Evolutionary conservation across 2,888 invertebrate genomes (phyloP).

Genomic region (Caenorhabditis doughertyi): DNA sequence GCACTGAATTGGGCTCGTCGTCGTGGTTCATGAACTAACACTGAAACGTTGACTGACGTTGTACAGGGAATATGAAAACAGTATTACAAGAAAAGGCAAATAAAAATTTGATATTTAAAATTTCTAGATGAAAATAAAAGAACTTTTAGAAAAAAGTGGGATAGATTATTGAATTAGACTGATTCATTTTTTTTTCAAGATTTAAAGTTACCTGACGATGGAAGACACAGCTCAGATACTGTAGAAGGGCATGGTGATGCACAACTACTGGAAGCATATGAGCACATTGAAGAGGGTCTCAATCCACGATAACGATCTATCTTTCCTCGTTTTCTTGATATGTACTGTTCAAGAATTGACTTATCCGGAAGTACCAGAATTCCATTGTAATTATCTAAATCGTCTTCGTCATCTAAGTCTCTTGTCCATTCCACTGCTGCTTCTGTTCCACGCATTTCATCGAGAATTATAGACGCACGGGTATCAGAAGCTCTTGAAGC

Average conservation of each 20-base stretch:
- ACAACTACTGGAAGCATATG: constrained; percentile 61
- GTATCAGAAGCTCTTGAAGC: constrained; percentile 57
- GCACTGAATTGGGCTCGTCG: constrained; percentile 53
- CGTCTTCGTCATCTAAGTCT: constrained; percentile 40
- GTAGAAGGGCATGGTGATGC: constrained; percentile 75
- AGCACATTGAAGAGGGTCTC: constrained; percentile 61
- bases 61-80: too few relatives aligned
- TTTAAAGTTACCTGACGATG: constrained; percentile 66
- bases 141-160: too few relatives aligned
- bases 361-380: constrained; percentile 79
- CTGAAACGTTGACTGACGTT: constrained; percentile 1
- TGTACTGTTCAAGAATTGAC: constrained; percentile 81
- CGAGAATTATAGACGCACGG: constrained; percentile 69
- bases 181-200: too few relatives aligned
- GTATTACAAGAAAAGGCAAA: too few relatives aligned
- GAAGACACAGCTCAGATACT: constrained; percentile 73
- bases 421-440: constrained; percentile 68
- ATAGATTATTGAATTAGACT: too few relatives aligned
- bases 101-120: too few relatives aligned
- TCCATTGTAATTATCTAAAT: constrained; percentile 56
- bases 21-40: constrained; percentile 57
- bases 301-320: constrained; percentile 50
- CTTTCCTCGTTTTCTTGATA: constrained; percentile 66
- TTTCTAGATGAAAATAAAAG: too few relatives aligned
- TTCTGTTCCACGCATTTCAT: constrained; percentile 73